phyloP scores from a whole-genome alignment of 2,888 invertebrate species.

The Balanococcus diminutus region DNA sequence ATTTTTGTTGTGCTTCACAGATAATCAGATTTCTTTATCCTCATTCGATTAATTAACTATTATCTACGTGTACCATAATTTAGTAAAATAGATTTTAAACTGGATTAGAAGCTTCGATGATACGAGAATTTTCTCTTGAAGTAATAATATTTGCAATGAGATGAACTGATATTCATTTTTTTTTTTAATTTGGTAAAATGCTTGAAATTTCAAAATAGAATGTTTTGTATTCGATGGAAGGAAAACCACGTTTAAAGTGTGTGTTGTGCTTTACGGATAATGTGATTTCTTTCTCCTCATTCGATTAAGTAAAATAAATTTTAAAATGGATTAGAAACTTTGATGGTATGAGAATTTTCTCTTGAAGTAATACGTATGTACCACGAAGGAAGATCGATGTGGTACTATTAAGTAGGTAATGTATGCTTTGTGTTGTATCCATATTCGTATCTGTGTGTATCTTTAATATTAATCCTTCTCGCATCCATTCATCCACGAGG shows the following conservation, averaged over 20 bases:
- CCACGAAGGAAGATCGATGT: neutral
- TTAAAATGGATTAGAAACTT: neutral
- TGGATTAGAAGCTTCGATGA: neutral
- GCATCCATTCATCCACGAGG: conserved; percentile 14
- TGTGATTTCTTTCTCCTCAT: neutral
- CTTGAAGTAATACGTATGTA: neutral
- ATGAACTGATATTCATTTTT: too few species aligned
- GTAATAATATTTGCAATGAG: too few species aligned
- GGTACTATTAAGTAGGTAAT: neutral
- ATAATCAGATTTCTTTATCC: too few species aligned
- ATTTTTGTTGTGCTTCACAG: too few species aligned
- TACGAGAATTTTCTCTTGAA: neutral
- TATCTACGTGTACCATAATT: neutral
- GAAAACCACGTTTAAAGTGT: too few species aligned
- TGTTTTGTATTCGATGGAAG: too few species aligned
- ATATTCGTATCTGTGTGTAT: conserved; percentile 1
- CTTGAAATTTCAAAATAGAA: too few species aligned
- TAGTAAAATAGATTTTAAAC: neutral
- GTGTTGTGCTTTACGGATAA: too few species aligned
- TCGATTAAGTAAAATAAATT: neutral
- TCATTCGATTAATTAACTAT: too few species aligned
- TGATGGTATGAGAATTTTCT: conserved; percentile 1
- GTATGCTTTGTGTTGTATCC: conserved; percentile 16
- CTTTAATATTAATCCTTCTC: conserved; percentile 22
- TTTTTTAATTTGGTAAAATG: too few species aligned